phyloP scores from a whole-genome alignment of 2,888 invertebrate genomes.

The Acanthopleura granulata region DNA sequence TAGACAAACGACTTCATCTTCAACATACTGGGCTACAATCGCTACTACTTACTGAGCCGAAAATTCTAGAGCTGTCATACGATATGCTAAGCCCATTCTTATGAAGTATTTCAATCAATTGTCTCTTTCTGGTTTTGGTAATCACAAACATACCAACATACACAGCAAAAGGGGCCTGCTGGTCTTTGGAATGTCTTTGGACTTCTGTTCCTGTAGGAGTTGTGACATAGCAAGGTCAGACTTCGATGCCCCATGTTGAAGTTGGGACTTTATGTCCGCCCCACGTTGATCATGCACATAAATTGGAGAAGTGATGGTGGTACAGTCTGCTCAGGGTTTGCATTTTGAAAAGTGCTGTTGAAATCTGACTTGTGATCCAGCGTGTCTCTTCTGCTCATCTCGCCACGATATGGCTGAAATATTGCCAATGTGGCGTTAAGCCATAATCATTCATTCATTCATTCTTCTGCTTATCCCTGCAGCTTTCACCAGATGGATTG shows the following conservation, averaged over 20 bases:
- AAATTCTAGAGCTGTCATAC: too few species aligned
- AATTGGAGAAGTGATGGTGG: constrained; percentile 19
- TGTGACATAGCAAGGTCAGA: neutral
- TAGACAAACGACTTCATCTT: too few species aligned
- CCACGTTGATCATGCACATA: constrained; percentile 7
- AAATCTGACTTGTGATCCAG: constrained; percentile 11
- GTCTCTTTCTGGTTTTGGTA: constrained; percentile 2
- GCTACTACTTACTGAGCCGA: too few species aligned
- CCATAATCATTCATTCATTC: too few species aligned
- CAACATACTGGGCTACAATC: too few species aligned
- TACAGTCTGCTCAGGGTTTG: constrained; percentile 14
- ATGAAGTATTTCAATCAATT: neutral
- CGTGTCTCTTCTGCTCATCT: constrained; percentile 21
- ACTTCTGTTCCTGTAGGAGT: neutral
- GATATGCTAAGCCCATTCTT: neutral
- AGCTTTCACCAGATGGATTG: constrained; percentile 22
- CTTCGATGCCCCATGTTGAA: constrained; percentile 1
- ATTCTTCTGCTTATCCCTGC: constrained; percentile 17
- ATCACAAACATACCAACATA: neutral
- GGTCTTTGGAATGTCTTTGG: neutral
- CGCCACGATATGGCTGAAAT: too few species aligned
- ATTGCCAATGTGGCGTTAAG: too few species aligned
- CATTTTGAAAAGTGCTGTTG: constrained; percentile 21
- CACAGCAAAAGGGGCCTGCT: neutral
- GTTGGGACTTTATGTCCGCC: neutral